A percentile compares a stretch with the other conserved stretches of the same genome.
phyloP scores from a whole-genome alignment of 2,888 invertebrate species.

The Yponomeuta cagnagella region DNA sequence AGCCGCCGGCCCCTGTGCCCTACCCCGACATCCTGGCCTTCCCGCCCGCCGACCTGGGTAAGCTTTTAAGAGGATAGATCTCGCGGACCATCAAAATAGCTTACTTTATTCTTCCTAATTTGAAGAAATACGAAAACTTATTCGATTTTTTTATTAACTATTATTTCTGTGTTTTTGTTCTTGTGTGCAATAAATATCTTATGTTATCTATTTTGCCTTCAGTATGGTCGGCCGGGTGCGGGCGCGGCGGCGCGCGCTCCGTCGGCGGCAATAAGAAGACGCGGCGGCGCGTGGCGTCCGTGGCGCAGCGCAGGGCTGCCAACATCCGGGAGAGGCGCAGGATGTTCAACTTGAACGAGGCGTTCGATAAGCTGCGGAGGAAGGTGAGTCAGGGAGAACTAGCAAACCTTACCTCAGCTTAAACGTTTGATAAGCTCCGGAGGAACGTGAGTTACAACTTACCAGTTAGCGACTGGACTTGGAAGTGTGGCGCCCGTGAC shows the following conservation, averaged over 20 bases:
- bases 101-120: no score
- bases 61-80: conserved; percentile 20
- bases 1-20: conserved; percentile 77
- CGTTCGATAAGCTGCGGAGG: conserved; percentile 93
- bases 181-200: no score
- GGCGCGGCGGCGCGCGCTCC: conserved; percentile 36
- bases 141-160: no score
- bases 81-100: no score
- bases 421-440: conserved; percentile 77
- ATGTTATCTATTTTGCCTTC: conserved; percentile 14
- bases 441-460: conserved; percentile 57
- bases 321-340: conserved; percentile 94
- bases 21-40: conserved; percentile 85
- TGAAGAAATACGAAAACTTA: no score
- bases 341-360: conserved; percentile 97
- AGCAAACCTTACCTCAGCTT: neutral
- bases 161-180: no score
- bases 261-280: conserved; percentile 82
- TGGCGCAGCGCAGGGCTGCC: conserved; percentile 93
- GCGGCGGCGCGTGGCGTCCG: conserved; percentile 90
- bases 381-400: conserved; percentile 72
- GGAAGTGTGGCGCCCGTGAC: conserved; percentile 89
- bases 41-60: conserved; percentile 78
- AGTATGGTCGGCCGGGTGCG: conserved; percentile 68
- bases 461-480: no score